Conservation (phyloP, 2,797 vertebrate species). For the Sparidentex hasta region DNA sequence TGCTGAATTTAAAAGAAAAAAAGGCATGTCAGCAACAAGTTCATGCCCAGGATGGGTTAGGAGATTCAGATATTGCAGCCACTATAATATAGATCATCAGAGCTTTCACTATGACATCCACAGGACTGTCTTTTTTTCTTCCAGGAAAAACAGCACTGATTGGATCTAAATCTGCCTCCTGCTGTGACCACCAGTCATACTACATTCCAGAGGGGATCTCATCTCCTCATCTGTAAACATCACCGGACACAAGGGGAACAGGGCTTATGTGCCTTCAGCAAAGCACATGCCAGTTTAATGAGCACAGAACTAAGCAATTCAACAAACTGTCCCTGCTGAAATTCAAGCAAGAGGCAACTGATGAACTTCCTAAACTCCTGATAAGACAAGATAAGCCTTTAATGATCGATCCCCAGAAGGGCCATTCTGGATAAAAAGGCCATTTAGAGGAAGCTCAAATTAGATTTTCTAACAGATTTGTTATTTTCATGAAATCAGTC, state of each 20-base stretch:
- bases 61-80: neutral
- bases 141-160: too few relatives aligned
- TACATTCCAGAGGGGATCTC: conserved; percentile 25
- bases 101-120: too few relatives aligned
- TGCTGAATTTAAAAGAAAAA: neutral
- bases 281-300: conserved; percentile 39
- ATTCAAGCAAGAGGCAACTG: neutral
- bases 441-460: neutral
- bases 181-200: neutral
- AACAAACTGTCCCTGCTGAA: neutral
- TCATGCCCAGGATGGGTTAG: too few relatives aligned
- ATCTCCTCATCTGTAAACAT: conserved; percentile 36
- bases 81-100: too few relatives aligned
- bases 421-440: neutral
- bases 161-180: neutral
- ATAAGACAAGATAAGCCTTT: neutral
- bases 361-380: too few relatives aligned
- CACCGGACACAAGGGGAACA: conserved; percentile 43
- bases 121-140: too few relatives aligned
- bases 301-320: neutral
- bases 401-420: neutral
- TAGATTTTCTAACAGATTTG: neutral
- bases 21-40: neutral
- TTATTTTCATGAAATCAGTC: neutral
- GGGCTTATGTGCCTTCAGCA: conserved; percentile 15